phyloP scores from a whole-genome alignment of 1,140 invertebrate genomes.

The Diuraphis noxia region DNA sequence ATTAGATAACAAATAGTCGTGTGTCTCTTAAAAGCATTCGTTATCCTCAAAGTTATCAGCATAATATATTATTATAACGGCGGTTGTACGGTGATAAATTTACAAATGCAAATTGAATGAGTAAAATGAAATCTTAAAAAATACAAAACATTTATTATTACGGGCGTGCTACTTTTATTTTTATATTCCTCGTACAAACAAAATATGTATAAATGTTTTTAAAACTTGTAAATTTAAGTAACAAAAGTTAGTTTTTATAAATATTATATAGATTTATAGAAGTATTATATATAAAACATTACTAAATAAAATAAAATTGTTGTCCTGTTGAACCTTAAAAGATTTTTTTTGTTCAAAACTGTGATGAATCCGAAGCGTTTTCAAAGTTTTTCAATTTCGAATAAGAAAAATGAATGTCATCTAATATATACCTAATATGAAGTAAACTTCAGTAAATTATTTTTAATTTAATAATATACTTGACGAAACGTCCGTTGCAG shows the following conservation, averaged over 20 bases:
- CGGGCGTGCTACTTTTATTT: neutral
- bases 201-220: neutral
- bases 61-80: neutral
- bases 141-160: constrained; percentile 2
- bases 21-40: neutral
- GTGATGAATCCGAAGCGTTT: neutral
- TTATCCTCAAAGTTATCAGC: neutral
- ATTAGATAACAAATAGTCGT: neutral
- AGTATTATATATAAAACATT: neutral
- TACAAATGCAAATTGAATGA: neutral
- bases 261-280: neutral
- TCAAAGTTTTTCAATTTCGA: constrained; percentile 30
- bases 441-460: neutral
- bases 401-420: neutral
- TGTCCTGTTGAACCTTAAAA: neutral
- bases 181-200: neutral
- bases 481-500: neutral
- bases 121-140: neutral
- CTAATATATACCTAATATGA: neutral
- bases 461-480: constrained; percentile 1
- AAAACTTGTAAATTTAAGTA: neutral
- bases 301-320: neutral
- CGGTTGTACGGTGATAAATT: neutral
- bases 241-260: neutral
- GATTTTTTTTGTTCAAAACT: neutral